phyloP scores from a whole-genome alignment of 1,140 invertebrate genomes.

The Pachypeltis micranthus region DNA sequence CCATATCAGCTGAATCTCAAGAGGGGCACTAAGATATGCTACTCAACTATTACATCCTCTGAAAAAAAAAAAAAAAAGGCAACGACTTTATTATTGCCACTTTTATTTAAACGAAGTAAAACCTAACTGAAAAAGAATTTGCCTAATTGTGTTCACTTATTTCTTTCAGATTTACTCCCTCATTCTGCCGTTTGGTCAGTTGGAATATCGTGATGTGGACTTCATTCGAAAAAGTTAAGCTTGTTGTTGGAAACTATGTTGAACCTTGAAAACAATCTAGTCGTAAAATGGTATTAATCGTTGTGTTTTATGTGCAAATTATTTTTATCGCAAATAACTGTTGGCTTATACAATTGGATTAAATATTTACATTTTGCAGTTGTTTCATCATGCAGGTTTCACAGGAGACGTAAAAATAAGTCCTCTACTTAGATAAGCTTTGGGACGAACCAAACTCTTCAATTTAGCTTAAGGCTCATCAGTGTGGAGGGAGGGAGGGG shows the following conservation, averaged over 20 bases:
- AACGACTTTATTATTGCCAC: background rate
- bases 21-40: background rate
- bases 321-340: too few relatives aligned
- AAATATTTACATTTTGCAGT: too few relatives aligned
- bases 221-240: constrained; percentile 57
- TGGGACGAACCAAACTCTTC: too few relatives aligned
- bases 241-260: constrained; percentile 17
- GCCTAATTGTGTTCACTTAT: constrained; percentile 15
- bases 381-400: too few relatives aligned
- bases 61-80: background rate
- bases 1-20: too few relatives aligned
- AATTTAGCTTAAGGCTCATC: too few relatives aligned
- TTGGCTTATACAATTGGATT: too few relatives aligned
- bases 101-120: background rate
- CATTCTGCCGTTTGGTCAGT: constrained; percentile 51
- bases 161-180: constrained; percentile 51
- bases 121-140: background rate
- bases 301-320: too few relatives aligned
- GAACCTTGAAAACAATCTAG: background rate
- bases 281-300: too few relatives aligned
- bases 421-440: too few relatives aligned
- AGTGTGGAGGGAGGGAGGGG: too few relatives aligned
- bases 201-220: constrained; percentile 66
- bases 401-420: too few relatives aligned
- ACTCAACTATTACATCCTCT: background rate